Conservation (phyloP, 1,140 invertebrate species). For the Zaprionus nigranus region DNA sequence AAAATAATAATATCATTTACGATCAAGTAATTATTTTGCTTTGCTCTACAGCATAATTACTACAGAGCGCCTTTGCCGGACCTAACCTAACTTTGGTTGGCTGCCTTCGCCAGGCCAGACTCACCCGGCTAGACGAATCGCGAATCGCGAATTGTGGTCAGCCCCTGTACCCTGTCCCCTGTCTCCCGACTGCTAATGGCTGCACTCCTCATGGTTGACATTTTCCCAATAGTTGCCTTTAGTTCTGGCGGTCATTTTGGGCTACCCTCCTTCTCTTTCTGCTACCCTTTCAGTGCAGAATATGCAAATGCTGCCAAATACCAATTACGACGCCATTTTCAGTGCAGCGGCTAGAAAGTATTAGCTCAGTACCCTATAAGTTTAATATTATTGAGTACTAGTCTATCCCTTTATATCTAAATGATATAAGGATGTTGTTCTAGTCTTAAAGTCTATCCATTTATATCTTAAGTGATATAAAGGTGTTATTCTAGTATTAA, state of each 20-base stretch:
- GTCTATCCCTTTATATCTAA: no score
- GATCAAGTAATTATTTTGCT: slow-evolving; percentile 84
- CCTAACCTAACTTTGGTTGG: slow-evolving; percentile 66
- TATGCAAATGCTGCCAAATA: slow-evolving; percentile 72
- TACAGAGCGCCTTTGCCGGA: neutral
- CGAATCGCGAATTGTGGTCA: neutral
- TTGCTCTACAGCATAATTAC: slow-evolving; percentile 83
- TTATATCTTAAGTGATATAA: no score
- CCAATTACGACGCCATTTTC: slow-evolving; percentile 64
- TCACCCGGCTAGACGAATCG: slow-evolving; percentile 20
- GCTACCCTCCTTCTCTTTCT: slow-evolving; percentile 5
- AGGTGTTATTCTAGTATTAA: no score
- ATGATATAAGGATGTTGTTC: neutral
- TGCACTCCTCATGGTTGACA: slow-evolving; percentile 36
- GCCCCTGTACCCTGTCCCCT: neutral
- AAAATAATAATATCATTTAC: slow-evolving; percentile 84
- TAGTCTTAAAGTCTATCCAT: no score
- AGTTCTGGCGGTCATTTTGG: slow-evolving; percentile 44
- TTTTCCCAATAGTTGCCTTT: slow-evolving; percentile 15
- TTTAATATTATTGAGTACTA: no score
- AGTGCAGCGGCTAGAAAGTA: neutral
- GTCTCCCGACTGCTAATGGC: slow-evolving; percentile 14
- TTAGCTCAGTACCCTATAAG: neutral
- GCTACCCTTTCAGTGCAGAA: slow-evolving; percentile 60
- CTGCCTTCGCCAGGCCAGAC: neutral